phyloP scores from a whole-genome alignment of 1,140 invertebrate genomes.

The Chlorops oryzae region DNA sequence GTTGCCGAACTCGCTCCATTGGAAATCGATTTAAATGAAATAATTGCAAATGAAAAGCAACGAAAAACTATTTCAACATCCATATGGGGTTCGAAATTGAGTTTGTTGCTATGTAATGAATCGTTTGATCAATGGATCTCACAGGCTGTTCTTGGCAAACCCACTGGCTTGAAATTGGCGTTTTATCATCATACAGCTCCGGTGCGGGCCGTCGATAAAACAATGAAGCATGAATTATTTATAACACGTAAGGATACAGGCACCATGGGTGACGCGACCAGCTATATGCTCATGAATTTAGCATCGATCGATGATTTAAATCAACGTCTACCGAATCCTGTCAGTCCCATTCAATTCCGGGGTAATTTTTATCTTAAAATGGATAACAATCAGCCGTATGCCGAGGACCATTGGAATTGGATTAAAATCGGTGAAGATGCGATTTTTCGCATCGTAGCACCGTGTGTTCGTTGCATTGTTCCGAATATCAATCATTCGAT shows the following conservation, averaged over 20 bases:
- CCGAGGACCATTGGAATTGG: constrained; percentile 49
- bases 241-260: background rate
- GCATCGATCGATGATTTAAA: constrained; percentile 44
- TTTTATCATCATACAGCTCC: constrained; percentile 50
- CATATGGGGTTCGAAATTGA: constrained; percentile 49
- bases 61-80: constrained; percentile 31
- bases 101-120: constrained; percentile 54
- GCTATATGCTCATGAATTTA: background rate
- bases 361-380: constrained; percentile 47
- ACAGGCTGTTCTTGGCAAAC: constrained; percentile 50
- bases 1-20: constrained; percentile 50
- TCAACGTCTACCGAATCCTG: constrained; percentile 21
- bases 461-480: constrained; percentile 48
- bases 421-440: constrained; percentile 46
- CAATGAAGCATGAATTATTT: background rate
- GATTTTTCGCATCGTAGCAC: constrained; percentile 28
- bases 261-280: background rate
- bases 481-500: constrained; percentile 53
- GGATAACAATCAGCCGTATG: constrained; percentile 30
- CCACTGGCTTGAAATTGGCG: constrained; percentile 51
- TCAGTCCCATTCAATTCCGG: constrained; percentile 50
- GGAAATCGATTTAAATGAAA: constrained; percentile 45
- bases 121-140: constrained; percentile 55
- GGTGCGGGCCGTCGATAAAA: background rate
- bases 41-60: background rate